phyloP scores from a whole-genome alignment of 2,888 invertebrate genomes.

The Agrilus cyanescens region DNA sequence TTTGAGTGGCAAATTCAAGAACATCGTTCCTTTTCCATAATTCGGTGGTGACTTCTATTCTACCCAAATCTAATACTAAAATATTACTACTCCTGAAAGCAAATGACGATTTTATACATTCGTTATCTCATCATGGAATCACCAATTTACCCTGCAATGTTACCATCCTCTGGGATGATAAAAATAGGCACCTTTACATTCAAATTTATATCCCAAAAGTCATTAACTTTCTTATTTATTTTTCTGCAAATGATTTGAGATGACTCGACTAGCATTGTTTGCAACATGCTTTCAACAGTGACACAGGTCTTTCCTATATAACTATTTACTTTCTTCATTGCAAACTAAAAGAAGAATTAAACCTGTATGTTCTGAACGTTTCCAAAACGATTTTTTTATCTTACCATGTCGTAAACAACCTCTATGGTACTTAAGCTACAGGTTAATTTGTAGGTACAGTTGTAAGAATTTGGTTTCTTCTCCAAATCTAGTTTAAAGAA shows the following conservation, averaged over 20 bases:
- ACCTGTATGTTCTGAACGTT: background rate
- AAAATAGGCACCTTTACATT: slow-evolving; percentile 66
- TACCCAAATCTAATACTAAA: slow-evolving; percentile 60
- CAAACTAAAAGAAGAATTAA: slow-evolving; percentile 43
- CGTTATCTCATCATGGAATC: slow-evolving; percentile 30
- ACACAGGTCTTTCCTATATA: slow-evolving; percentile 41
- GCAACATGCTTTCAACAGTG: slow-evolving; percentile 6
- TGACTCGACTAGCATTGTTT: slow-evolving; percentile 6
- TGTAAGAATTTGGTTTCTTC: slow-evolving; percentile 51
- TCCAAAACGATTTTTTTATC: slow-evolving; percentile 6
- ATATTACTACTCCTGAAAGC: slow-evolving; percentile 52
- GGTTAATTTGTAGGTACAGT: slow-evolving; percentile 55
- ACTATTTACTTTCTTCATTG: slow-evolving; percentile 56
- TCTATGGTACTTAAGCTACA: slow-evolving; percentile 62
- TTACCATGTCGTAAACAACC: slow-evolving; percentile 65
- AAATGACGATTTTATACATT: background rate
- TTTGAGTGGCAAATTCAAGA: slow-evolving; percentile 65
- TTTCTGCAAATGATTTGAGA: slow-evolving; percentile 14
- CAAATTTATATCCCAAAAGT: slow-evolving; percentile 45
- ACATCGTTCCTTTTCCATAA: slow-evolving; percentile 55
- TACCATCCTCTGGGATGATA: slow-evolving; percentile 63
- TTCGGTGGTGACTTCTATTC: slow-evolving; percentile 57
- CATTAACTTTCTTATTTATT: slow-evolving; percentile 22
- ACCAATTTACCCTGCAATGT: slow-evolving; percentile 45
- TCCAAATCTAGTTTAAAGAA: slow-evolving; percentile 65